Conservation (phyloP, 2,113 vertebrate species). For the Toxostoma redivivum region DNA sequence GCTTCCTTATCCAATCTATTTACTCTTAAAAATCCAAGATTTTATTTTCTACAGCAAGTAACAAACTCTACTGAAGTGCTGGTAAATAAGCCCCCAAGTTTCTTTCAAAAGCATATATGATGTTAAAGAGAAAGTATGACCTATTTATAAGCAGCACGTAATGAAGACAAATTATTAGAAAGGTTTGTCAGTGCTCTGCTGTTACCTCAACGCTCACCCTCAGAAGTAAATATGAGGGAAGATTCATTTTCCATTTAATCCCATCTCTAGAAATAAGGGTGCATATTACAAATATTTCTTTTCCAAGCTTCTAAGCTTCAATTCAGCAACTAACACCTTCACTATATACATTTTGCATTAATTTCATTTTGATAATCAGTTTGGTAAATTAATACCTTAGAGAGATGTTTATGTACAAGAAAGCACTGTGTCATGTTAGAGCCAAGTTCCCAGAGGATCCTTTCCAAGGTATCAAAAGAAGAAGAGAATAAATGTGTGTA, state of each 20-base stretch:
- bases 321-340: not conserved
- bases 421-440: slow-evolving; percentile 5
- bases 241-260: not conserved
- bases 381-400: slow-evolving; percentile 64
- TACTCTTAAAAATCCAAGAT: not conserved
- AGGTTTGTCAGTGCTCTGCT: not conserved
- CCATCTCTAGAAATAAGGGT: not conserved
- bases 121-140: not conserved
- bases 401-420: slow-evolving; percentile 47
- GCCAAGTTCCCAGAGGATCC: slow-evolving; percentile 36
- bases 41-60: not conserved
- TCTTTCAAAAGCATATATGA: not conserved
- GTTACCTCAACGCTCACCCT: not conserved
- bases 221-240: not conserved
- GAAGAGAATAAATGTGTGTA: slow-evolving; percentile 25
- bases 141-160: not conserved
- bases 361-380: not conserved
- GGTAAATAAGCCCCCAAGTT: not conserved
- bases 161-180: not conserved
- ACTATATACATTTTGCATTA: not conserved
- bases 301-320: slow-evolving; percentile 30
- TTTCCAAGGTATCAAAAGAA: not conserved
- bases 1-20: not conserved
- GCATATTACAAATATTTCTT: not conserved
- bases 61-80: not conserved